Percentiles rank a stretch among this genome's conserved stretches.
phyloP scores from a whole-genome alignment of 2,888 invertebrate species.

The Cheilosia vernalis region DNA sequence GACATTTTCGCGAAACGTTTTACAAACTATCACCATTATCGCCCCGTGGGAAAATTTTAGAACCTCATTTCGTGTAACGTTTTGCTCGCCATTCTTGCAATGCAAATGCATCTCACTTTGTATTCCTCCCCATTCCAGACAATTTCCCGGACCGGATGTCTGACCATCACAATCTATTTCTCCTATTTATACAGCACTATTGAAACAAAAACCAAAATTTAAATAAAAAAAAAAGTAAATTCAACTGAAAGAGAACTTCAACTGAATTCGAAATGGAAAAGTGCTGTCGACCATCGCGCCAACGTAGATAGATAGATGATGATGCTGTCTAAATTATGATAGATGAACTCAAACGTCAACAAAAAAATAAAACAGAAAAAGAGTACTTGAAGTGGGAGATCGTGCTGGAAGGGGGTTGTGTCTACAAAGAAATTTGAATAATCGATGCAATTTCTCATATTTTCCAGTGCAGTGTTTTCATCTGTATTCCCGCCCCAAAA shows the following conservation, averaged over 20 bases:
- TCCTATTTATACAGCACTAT: neutral
- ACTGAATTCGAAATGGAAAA: conserved; percentile 38
- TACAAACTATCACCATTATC: too few relatives aligned
- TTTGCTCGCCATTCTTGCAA: neutral
- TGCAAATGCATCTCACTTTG: neutral
- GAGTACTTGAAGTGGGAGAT: neutral
- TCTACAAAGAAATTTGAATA: conserved; percentile 42
- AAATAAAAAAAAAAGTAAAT: neutral
- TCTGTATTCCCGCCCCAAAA: neutral
- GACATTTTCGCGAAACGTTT: neutral
- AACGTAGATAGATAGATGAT: conserved; percentile 50
- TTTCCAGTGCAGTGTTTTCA: conserved; percentile 25
- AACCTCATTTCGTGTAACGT: too few relatives aligned
- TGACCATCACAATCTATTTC: neutral
- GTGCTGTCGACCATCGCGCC: conserved; percentile 24
- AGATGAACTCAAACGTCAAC: conserved; percentile 52
- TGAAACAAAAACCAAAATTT: neutral
- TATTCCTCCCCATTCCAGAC: neutral
- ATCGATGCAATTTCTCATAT: conserved; percentile 53
- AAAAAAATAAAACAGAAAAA: neutral
- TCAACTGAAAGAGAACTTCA: neutral
- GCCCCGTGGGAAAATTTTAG: too few relatives aligned
- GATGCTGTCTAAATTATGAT: conserved; percentile 65
- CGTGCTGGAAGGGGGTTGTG: neutral
- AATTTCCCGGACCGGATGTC: neutral